Evolutionary conservation across 1,140 invertebrate species (phyloP), one percentile per base, ranked within the genome.

Genomic region (Orussus abietinus): DNA sequence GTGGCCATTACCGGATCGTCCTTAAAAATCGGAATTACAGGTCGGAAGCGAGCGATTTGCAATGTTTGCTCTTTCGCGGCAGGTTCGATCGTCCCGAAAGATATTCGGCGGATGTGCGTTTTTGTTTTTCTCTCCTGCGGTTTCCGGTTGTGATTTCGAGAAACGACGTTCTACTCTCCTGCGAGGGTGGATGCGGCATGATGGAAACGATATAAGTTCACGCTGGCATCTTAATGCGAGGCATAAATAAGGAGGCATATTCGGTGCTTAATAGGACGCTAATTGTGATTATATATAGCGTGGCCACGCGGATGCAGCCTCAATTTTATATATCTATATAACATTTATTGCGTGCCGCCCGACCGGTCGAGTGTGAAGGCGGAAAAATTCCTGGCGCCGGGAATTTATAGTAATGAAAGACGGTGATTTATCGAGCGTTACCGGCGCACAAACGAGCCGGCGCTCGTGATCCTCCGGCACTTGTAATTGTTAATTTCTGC

Each of bases 331-430:
- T 29, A 51, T 37, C 51, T 51, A 54, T 57, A 57, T 48, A 57
- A 53, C 55, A 57, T 57, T 57, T 51, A 57, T 47, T 53, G 44
- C 54, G 19, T 22, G 33, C 30, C 49, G 49, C 36, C 21, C n/a
- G 42, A 55, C 43, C 40, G 46, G 53, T 42, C 37, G 39, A 22
- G 18, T 13, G 14, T 20, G 5, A 22, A 30, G 11, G 28, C 28
- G 46, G 33, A 57, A 57, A 57, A 57, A 53, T 57, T 26, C 29
- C 21, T 41, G 35, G 45, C 54, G 30, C 14, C 34, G 42, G 34
- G 45, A 57, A 57, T 57, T 57, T 57, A 57, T 53, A 45, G 51
- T 57, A 57, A 57, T 57, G 48, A 57, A 57, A 56, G 38, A 46
- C 30, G 47, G 55, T 42, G 45, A 57, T 57, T 57, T 57, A 57